These are phyloP conservation scores for Orthochromis indermauri DNA, from an alignment of 2,113 vertebrate genomes.

Conservation along the genomic window DNA sequence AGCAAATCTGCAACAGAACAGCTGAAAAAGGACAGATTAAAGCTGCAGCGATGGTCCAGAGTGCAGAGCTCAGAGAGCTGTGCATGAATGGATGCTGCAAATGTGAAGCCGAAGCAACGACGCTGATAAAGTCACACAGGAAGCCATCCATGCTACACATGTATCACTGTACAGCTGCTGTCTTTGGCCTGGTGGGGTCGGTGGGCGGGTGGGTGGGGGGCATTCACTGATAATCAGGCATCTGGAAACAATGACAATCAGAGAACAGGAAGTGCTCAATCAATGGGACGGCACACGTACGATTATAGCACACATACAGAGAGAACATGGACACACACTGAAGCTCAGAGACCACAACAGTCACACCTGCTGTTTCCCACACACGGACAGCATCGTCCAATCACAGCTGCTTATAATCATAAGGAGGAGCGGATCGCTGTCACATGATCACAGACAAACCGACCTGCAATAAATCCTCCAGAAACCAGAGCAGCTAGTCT, in stretches of 20 bases:
- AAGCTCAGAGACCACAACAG: neutral
- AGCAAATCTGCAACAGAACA: neutral
- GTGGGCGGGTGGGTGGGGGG: neutral
- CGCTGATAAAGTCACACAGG: neutral
- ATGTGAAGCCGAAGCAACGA: neutral
- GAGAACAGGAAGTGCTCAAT: conserved; percentile 48
- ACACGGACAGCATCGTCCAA: neutral
- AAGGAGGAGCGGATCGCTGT: neutral
- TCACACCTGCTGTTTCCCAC: neutral
- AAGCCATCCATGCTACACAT: fast-evolving
- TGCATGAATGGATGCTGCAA: neutral
- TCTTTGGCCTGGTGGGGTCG: neutral
- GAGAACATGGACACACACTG: neutral
- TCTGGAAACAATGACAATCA: conserved; percentile 63
- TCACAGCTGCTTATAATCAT: neutral
- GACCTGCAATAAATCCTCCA: neutral
- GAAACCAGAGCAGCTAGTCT: neutral
- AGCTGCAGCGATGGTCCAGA: neutral
- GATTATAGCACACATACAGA: neutral
- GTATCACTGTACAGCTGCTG: neutral
- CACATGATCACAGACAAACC: neutral
- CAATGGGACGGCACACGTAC: neutral
- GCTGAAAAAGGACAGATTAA: fast-evolving
- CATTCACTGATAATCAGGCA: conserved; percentile 8
- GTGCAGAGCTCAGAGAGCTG: neutral